These are phyloP conservation scores for Tangara arthus DNA, from an alignment of 2,797 vertebrate genomes.

Conservation along the genomic window DNA sequence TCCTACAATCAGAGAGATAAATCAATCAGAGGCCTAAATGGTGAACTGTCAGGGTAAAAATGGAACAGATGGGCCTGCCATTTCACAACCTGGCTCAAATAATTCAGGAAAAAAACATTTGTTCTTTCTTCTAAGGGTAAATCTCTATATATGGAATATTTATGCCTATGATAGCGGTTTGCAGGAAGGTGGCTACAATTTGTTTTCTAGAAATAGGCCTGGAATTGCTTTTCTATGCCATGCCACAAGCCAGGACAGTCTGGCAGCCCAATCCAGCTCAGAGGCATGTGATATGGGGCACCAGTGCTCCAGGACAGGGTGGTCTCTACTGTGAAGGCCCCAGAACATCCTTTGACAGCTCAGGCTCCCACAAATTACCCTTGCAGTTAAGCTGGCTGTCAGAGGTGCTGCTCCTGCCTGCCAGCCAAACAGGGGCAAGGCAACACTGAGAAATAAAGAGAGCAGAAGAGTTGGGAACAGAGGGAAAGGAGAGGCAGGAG, in stretches of 20 bases:
- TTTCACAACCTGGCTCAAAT: neutral
- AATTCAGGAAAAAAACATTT: neutral
- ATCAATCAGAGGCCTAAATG: neutral
- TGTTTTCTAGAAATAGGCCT: neutral
- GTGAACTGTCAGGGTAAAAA: neutral
- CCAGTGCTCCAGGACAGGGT: rapidly evolving
- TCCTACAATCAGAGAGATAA: neutral
- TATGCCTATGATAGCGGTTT: neutral
- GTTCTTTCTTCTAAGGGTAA: neutral
- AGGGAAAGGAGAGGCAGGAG: neutral
- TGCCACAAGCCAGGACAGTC: neutral
- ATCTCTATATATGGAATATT: neutral
- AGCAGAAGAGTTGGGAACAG: neutral
- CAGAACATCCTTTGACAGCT: neutral
- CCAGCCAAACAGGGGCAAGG: neutral
- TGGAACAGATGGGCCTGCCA: neutral
- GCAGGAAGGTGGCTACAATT: neutral
- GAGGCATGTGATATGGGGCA: rapidly evolving
- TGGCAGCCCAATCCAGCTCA: rapidly evolving
- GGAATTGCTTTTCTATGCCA: neutral
- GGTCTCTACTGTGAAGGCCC: neutral
- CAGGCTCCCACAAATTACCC: rapidly evolving
- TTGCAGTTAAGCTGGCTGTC: neutral
- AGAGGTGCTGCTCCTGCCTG: neutral
- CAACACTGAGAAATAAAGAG: neutral